Conservation (phyloP, 2,113 vertebrate species). For the Chunga burmeisteri region DNA sequence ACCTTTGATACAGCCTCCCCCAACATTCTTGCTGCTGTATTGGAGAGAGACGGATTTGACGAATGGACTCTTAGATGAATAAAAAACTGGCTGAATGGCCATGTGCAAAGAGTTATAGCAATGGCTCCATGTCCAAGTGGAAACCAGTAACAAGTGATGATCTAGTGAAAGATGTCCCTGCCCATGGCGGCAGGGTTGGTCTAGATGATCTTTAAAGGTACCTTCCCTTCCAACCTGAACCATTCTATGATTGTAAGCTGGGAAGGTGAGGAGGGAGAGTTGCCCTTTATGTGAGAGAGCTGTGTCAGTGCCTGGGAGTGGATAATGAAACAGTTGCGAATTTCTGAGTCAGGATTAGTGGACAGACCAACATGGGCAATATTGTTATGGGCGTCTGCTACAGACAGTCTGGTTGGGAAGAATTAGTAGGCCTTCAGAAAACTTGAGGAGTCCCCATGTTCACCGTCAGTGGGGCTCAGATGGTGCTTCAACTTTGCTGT, state of each 20-base stretch:
- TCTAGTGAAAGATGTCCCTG: background rate
- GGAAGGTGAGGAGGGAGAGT: background rate
- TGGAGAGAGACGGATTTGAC: background rate
- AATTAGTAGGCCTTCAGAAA: background rate
- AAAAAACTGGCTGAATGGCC: background rate
- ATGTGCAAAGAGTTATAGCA: background rate
- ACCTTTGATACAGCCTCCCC: background rate
- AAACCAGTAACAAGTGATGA: background rate
- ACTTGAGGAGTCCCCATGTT: background rate
- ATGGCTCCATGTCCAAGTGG: background rate
- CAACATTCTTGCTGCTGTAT: background rate
- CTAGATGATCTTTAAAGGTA: background rate
- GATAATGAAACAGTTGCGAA: background rate
- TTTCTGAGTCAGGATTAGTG: background rate
- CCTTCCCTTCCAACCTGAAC: background rate
- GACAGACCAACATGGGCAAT: background rate
- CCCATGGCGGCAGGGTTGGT: accelerated
- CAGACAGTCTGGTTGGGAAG: background rate
- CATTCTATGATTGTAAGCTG: background rate
- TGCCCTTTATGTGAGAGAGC: too few species aligned
- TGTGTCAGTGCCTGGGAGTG: background rate
- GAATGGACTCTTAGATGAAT: background rate
- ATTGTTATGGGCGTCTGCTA: background rate
- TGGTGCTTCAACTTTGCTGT: background rate
- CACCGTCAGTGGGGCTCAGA: background rate